phyloP scores from a whole-genome alignment of 2,797 vertebrate genomes.

The Sylvilagus floridanus region DNA sequence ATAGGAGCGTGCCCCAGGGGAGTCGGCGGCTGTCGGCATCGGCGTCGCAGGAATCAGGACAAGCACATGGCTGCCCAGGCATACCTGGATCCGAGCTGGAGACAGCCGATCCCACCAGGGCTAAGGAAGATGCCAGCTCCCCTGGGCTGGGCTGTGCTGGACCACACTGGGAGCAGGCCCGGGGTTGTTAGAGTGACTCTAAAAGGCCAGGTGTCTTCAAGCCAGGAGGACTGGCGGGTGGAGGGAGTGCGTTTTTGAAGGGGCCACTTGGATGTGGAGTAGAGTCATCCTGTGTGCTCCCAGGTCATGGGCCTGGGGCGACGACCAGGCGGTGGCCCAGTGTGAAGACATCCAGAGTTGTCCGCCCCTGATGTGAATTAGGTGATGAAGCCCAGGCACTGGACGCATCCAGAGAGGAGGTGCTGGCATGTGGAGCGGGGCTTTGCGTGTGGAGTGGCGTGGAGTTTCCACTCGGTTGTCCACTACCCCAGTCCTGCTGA shows the following conservation, averaged over 20 bases:
- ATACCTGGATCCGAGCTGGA: accelerated
- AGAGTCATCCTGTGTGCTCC: accelerated
- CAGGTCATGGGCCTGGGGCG: not conserved
- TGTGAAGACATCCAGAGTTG: not conserved
- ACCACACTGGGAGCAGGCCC: accelerated
- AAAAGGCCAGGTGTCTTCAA: not conserved
- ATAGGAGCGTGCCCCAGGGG: accelerated
- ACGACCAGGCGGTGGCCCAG: not conserved
- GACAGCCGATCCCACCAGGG: accelerated
- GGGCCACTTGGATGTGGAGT: accelerated
- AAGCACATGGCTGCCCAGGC: accelerated
- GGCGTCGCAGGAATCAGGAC: not conserved
- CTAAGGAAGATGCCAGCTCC: accelerated
- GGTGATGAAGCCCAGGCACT: not conserved
- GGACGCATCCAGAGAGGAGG: not conserved
- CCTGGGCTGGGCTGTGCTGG: accelerated
- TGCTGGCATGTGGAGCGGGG: accelerated
- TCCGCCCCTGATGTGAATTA: not conserved
- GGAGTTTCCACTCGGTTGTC: not conserved
- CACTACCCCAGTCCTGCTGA: accelerated
- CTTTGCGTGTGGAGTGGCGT: accelerated
- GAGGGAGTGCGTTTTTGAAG: not conserved
- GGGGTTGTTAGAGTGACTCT: not conserved
- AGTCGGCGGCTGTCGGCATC: not conserved
- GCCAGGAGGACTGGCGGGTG: accelerated